Base-by-base conservation (phyloP, 30 jellyfish, hydroid and myxozoan species). In the Aurelia sp. region DNA sequence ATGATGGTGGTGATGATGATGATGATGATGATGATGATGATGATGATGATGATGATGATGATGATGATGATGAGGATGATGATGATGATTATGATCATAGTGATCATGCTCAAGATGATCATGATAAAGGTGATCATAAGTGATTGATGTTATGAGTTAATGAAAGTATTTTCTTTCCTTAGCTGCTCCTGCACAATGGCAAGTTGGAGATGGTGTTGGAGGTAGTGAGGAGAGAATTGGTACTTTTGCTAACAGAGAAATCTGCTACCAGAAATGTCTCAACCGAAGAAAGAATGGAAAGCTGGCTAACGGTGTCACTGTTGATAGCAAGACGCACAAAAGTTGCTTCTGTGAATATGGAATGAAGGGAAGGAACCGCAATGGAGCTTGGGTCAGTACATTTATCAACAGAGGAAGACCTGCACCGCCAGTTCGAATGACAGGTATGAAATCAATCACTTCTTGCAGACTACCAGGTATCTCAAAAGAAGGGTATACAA, bases 221-320 rank as follows among this genome's bases (percentile, higher is more conserved):
- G 90, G 90, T 12, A 65, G 82, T 19, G 90, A 79, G 74, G 22
- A 79, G 73, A 79, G 66, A 68, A 79, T 79, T 2, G 90, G 90
- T 12, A 65, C 60, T 0, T 79, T 79, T 35, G 90, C 90, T 12
- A 79, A 65, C 74, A 79, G 50, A 58, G 90, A 79, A 57, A 31
- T 79, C 33, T 79, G 90, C 31, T 79, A 79, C 81, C 31, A 27
- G 37, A 79, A 79, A 79, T 79, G 90, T 51, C 20, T 33, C 63
- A 67, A 47, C 51, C 27, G 77, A 19, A 44, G 59, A 22, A n/a
- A 50, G 35, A 50, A 53, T 30, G 90, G 90, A n/a, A 33, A 79
- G 73, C 77, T 79, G 90, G 75, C 90, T 7, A 79, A 79, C 52
- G 90, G 90, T 33, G 90, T 66, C 22, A 79, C 90, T 12, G 90